Evolutionary conservation across 2,113 vertebrate species (phyloP).

Genomic region (Rhea pennata): DNA sequence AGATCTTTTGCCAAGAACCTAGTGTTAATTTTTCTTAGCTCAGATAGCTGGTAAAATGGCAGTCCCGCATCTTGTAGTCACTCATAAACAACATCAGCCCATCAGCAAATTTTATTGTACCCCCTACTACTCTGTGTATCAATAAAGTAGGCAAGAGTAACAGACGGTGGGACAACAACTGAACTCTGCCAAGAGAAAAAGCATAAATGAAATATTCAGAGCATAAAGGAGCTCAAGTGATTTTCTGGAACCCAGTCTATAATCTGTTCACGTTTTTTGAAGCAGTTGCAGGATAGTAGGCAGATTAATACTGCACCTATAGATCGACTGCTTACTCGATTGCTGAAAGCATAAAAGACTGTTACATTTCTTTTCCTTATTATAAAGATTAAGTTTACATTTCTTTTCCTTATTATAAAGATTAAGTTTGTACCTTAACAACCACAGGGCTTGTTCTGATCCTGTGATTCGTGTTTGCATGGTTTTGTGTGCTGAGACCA

Average conservation of each 20-base stretch:
- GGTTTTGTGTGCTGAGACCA: conserved; percentile 94
- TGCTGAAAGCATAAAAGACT: not conserved
- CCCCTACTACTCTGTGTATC: not conserved
- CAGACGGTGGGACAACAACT: conserved; percentile 17
- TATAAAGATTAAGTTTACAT: conserved; percentile 59
- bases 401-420: conserved; percentile 35
- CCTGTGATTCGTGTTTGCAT: conserved; percentile 94
- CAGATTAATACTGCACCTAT: not conserved
- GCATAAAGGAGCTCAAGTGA: conserved; percentile 1
- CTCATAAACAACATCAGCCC: conserved; percentile 37
- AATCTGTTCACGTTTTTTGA: not conserved
- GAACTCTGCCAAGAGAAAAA: conserved; percentile 20
- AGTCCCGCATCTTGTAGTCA: conserved; percentile 47
- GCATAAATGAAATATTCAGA: conserved; percentile 43
- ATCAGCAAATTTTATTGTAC: conserved; percentile 32
- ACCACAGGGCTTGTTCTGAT: conserved; percentile 94
- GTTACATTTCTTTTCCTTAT: not conserved
- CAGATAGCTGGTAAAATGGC: conserved; percentile 65
- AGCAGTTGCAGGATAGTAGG: not conserved
- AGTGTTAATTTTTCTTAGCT: conserved; percentile 64
- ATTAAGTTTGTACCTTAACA: conserved; percentile 90
- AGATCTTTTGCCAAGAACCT: conserved; percentile 58
- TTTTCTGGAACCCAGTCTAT: conserved; percentile 16
- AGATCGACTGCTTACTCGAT: not conserved
- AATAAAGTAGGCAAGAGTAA: conserved; percentile 19